Base-by-base conservation (phyloP, 2,797 vertebrate species). In the Parambassis ranga region DNA sequence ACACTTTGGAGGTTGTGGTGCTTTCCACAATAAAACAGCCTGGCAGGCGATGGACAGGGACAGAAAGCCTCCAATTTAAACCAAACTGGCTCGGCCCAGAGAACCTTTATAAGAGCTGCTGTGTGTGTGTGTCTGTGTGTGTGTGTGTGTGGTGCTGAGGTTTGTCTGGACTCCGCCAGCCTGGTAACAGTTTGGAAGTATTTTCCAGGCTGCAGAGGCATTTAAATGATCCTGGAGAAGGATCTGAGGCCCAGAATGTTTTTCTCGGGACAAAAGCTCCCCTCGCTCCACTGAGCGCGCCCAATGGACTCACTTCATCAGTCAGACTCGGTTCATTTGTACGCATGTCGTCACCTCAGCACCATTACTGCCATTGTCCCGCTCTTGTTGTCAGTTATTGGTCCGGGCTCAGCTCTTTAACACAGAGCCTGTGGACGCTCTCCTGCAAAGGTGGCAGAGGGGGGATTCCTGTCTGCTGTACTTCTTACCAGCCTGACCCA, bases 181-280 rank as follows among this genome's bases (percentile, higher is more conserved):
- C 44, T 62, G 69, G 49, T 23, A 48, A 56, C 56, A 1, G 53
- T 78, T 69, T 65, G 68, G 51, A 61, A 2, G 22, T n/a, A 16
- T 33, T 70, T 52, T 68, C 24, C 27, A 3, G 14, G 30, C 33
- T 1, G 37, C 15, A 4, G 39, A 32, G 23, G 6, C 37, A n/a
- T 81, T 67, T 69, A 62, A 79, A 65, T 52, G 53, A 24, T 74
- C 57, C 73, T 81, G 83, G 76, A 81, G 50, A 4, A n/a, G 55
- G 76, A 79, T 77, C 74, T 76, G 63, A 87, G 65, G 36, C 66
- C 46, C 52, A 50, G 56, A 85, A 64, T 62, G 56, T 77, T 75
- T 79, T 51, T 53, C 62, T 57, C 42, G 15, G 38, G 58, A 85
- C 83, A 86, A 87, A 87, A 56, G 68, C 62, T 36, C 18, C 18